Conservation (phyloP, 2,113 vertebrate genomes). For the Tyrannus savana region DNA sequence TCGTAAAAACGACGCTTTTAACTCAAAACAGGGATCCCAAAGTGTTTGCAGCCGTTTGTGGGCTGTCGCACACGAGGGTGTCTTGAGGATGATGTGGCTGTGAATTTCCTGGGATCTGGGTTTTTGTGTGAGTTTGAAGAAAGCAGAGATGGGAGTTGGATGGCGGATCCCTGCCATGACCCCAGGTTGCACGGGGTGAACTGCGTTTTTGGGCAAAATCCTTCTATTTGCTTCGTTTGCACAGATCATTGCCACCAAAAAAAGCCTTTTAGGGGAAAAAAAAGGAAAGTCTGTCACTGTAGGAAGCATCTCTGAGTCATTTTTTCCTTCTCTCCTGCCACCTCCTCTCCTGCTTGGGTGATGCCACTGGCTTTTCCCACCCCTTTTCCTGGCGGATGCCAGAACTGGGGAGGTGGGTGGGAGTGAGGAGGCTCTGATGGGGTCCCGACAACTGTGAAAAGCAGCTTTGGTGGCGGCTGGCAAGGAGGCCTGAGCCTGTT, state of each 20-base stretch:
- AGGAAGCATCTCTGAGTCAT: not conserved
- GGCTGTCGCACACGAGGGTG: fast-evolving
- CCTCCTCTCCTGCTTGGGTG: not conserved
- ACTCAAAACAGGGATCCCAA: not conserved
- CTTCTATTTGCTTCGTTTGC: not conserved
- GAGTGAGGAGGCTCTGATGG: not conserved
- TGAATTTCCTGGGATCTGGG: not conserved
- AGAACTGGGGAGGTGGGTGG: not conserved
- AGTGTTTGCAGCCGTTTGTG: not conserved
- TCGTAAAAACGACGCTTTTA: not conserved
- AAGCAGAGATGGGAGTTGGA: fast-evolving
- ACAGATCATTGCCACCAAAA: not conserved
- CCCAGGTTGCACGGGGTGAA: not conserved
- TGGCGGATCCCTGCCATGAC: not conserved
- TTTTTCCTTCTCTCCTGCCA: not conserved
- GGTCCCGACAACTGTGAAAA: not conserved
- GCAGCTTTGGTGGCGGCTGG: not conserved
- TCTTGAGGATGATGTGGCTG: not conserved
- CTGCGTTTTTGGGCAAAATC: not conserved
- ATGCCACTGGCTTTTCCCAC: not conserved
- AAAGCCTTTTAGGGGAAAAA: not conserved
- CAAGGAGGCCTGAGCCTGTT: not conserved
- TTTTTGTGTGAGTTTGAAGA: not conserved
- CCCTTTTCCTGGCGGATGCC: not conserved
- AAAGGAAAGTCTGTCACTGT: not conserved